These are phyloP conservation scores for Egretta garzetta DNA, from an alignment of 2,113 vertebrate species.

Conservation along the genomic window DNA sequence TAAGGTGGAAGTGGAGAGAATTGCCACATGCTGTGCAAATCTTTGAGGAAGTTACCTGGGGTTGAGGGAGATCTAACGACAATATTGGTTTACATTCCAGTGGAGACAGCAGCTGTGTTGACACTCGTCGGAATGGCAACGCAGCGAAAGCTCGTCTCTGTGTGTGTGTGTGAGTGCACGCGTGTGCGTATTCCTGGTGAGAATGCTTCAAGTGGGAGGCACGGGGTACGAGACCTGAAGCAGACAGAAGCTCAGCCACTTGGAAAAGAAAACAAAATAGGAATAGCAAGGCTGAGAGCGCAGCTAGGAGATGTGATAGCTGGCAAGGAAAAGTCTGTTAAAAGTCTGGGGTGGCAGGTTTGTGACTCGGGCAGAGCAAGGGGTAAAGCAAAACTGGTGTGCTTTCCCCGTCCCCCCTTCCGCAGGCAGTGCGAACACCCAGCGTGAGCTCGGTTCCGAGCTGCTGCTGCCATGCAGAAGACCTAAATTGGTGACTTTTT, in stretches of 20 bases:
- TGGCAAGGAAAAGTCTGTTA: background rate
- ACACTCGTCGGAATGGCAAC: conserved; percentile 65
- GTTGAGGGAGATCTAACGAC: conserved; percentile 73
- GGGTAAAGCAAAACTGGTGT: background rate
- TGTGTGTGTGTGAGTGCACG: background rate
- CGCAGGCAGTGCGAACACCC: background rate
- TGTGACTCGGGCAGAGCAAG: background rate
- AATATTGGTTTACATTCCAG: conserved; percentile 82
- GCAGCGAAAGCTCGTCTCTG: background rate
- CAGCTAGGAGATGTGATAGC: background rate
- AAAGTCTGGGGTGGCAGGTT: background rate
- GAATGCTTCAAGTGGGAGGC: conserved; percentile 52
- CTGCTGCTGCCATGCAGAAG: background rate
- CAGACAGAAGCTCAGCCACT: conserved; percentile 11
- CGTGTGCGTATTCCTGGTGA: background rate
- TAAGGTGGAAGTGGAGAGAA: background rate
- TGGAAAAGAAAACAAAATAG: conserved; percentile 57
- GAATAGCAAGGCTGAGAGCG: background rate
- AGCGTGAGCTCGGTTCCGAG: accelerated
- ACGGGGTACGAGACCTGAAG: background rate
- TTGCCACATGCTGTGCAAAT: conserved; percentile 27
- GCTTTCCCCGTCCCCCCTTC: background rate
- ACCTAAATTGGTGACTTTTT: background rate
- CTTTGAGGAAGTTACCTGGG: conserved; percentile 73
- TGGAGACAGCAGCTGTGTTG: conserved; percentile 79